A percentile compares a stretch with the other conserved stretches of the same genome.
Conservation (phyloP, 2,113 vertebrate species). For the Leucoraja erinaceus region DNA sequence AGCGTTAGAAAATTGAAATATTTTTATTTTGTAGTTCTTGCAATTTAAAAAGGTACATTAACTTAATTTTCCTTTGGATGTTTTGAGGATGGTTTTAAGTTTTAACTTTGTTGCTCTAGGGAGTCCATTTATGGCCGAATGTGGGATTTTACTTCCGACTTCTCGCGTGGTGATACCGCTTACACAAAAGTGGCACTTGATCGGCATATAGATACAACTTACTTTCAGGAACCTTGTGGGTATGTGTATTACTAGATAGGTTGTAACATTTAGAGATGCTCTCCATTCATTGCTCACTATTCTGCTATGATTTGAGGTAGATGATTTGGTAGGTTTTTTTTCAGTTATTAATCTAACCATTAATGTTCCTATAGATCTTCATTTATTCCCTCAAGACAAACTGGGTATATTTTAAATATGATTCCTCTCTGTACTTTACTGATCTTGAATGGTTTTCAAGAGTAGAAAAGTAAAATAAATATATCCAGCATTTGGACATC, state of each 20-base stretch:
- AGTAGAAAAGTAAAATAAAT: neutral
- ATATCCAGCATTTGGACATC: no score
- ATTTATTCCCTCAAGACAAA: neutral
- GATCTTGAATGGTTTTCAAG: neutral
- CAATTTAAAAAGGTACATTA: neutral
- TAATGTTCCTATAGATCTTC: neutral
- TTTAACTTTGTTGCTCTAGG: conserved; percentile 51
- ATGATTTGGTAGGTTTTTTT: neutral
- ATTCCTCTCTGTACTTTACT: neutral
- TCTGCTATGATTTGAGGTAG: neutral
- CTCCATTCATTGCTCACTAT: neutral
- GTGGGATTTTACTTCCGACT: conserved; percentile 87
- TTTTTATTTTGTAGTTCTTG: neutral
- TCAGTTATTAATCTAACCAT: neutral
- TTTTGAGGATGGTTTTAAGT: neutral
- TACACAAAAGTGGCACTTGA: conserved; percentile 84
- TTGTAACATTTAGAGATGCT: no score
- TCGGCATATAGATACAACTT: conserved; percentile 82
- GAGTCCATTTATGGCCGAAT: conserved; percentile 85
- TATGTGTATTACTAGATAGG: conserved; percentile 47
- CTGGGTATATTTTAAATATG: neutral
- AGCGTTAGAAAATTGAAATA: neutral
- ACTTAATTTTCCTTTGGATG: neutral
- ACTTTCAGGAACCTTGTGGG: conserved; percentile 91
- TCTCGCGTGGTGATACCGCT: conserved; percentile 79